A percentile compares a stretch with the other conserved stretches of the same genome.
These are phyloP conservation scores for Sisor rabdophorus DNA, from an alignment of 2,113 vertebrate species.

Conservation along the genomic window DNA sequence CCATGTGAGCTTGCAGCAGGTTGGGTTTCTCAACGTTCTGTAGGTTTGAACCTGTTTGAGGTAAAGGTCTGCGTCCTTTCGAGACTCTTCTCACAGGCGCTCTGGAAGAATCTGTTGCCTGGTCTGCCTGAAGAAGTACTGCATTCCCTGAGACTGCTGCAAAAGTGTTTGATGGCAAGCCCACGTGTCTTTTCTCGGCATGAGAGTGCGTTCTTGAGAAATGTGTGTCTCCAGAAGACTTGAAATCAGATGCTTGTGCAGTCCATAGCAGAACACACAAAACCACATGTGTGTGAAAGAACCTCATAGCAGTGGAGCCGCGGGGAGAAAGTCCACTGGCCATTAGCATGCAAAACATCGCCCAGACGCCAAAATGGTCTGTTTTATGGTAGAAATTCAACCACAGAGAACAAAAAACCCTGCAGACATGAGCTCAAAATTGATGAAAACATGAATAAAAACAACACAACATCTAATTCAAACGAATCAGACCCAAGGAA, in stretches of 20 bases:
- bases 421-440: neutral
- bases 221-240: slow-evolving; percentile 9
- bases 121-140: slow-evolving; percentile 27
- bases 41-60: neutral
- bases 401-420: neutral
- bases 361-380: neutral
- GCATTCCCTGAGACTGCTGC: slow-evolving; percentile 19
- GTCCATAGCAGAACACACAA: slow-evolving; percentile 38
- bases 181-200: slow-evolving; percentile 9
- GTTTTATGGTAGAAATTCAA: neutral
- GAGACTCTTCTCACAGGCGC: slow-evolving; percentile 12
- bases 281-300: slow-evolving; percentile 34
- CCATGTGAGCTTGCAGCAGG: neutral
- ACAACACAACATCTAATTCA: neutral
- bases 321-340: neutral
- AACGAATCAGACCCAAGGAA: neutral
- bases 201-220: slow-evolving; percentile 18
- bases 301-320: slow-evolving; percentile 32
- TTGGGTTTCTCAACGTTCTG: slow-evolving; percentile 14
- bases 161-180: slow-evolving; percentile 24
- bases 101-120: slow-evolving; percentile 9
- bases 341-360: neutral
- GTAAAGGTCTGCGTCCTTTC: slow-evolving; percentile 32
- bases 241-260: slow-evolving; percentile 37
- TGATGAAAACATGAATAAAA: neutral